Evolutionary conservation across 2,888 invertebrate genomes (phyloP).

Genomic region (Arctia plantaginis): DNA sequence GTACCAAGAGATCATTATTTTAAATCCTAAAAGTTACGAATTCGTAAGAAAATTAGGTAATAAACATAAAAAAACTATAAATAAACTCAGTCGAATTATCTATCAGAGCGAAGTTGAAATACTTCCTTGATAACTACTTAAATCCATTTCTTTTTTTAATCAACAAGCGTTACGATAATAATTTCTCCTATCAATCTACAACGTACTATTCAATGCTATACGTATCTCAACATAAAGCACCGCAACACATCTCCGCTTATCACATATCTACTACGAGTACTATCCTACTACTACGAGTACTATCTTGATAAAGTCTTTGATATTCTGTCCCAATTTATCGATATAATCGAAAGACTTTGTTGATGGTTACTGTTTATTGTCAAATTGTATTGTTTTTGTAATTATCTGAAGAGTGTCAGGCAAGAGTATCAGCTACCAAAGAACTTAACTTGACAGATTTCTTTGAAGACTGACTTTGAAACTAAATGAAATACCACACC

Average conservation of each 20-base stretch:
- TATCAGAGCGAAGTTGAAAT: not conserved
- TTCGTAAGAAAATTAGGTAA: too few relatives aligned
- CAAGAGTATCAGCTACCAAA: not conserved
- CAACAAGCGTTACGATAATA: conserved; percentile 12
- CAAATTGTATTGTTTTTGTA: too few relatives aligned
- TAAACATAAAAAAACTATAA: too few relatives aligned
- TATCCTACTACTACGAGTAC: conserved; percentile 47
- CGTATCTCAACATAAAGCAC: conserved; percentile 44
- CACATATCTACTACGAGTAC: conserved; percentile 63
- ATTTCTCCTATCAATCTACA: conserved; percentile 16
- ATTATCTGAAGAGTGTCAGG: too few relatives aligned
- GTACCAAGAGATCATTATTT: too few relatives aligned
- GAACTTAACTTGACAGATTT: not conserved
- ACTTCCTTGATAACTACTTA: conserved; percentile 9
- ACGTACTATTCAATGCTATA: conserved; percentile 25
- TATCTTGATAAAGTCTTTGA: conserved; percentile 45
- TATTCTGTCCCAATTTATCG: too few relatives aligned
- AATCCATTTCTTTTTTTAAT: conserved; percentile 12
- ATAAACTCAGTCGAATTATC: too few relatives aligned
- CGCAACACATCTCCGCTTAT: conserved; percentile 56
- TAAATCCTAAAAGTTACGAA: too few relatives aligned
- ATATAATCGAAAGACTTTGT: too few relatives aligned
- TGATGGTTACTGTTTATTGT: too few relatives aligned
- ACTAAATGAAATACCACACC: not conserved
- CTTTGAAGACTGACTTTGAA: not conserved